A percentile compares a stretch with the other conserved stretches of the same genome.
These are phyloP conservation scores for Stigmatopora nigra DNA, from an alignment of 2,113 vertebrate genomes.

Conservation along the genomic window DNA sequence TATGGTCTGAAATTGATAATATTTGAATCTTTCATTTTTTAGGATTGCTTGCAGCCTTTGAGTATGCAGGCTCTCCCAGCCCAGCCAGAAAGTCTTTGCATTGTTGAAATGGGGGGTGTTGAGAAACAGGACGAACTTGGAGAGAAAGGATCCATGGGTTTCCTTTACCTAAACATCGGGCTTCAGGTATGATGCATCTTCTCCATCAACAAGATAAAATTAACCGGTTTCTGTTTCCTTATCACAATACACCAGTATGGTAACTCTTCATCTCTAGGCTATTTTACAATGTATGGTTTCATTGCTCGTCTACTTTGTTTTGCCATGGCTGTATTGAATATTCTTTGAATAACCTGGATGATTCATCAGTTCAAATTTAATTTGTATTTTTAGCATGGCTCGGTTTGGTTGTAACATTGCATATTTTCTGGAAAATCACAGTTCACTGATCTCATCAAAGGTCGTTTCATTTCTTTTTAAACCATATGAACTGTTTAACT, in stretches of 20 bases:
- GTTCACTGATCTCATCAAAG: too few species aligned
- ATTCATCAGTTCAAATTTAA: background rate
- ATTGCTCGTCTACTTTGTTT: background rate
- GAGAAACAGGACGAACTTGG: slow-evolving; percentile 97
- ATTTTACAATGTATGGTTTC: background rate
- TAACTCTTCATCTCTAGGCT: too few species aligned
- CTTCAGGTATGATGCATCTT: slow-evolving; percentile 78
- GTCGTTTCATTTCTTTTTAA: background rate
- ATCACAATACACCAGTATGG: too few species aligned
- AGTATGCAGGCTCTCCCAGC: slow-evolving; percentile 98
- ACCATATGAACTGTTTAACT: background rate
- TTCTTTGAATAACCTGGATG: background rate
- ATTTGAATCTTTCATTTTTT: background rate
- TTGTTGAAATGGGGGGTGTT: slow-evolving; percentile 96
- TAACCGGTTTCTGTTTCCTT: background rate
- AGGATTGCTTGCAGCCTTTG: slow-evolving; percentile 94
- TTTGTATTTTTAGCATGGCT: too few species aligned
- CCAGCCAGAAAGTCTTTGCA: slow-evolving; percentile 91
- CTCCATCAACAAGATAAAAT: background rate
- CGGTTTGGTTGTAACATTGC: background rate
- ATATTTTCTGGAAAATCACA: background rate
- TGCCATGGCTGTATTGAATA: background rate
- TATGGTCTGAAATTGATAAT: background rate
- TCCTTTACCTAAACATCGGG: slow-evolving; percentile 95
- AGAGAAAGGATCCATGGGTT: slow-evolving; percentile 91